These are phyloP conservation scores for Varanus salvator DNA, from an alignment of 2,113 vertebrate genomes.

Conservation along the genomic window DNA sequence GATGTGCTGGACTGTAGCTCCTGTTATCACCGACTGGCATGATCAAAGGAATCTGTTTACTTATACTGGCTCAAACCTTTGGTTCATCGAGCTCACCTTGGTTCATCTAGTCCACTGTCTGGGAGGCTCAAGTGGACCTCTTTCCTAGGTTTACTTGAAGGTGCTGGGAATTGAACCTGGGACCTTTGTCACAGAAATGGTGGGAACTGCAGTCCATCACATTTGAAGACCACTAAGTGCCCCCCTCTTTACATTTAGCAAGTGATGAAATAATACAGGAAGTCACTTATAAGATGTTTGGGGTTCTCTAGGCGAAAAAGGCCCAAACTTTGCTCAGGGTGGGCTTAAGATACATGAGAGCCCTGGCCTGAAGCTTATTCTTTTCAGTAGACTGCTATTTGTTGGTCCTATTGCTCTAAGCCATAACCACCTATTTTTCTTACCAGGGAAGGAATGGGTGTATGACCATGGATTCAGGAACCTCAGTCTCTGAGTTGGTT, in stretches of 20 bases:
- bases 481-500: not conserved
- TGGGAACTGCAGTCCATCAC: too few species aligned
- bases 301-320: too few species aligned
- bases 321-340: not conserved
- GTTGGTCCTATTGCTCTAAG: not conserved
- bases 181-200: too few species aligned
- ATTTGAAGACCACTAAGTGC: too few species aligned
- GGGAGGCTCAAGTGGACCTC: too few species aligned
- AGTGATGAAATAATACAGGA: not conserved
- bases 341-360: not conserved
- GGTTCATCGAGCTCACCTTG: too few species aligned
- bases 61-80: too few species aligned
- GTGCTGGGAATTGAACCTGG: too few species aligned
- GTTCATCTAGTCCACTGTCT: too few species aligned
- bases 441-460: not conserved
- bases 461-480: not conserved
- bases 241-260: too few species aligned
- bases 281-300: not conserved
- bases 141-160: too few species aligned
- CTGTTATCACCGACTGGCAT: not conserved
- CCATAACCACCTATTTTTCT: not conserved
- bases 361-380: not conserved
- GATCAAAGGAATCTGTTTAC: too few species aligned
- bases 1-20: not conserved
- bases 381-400: not conserved